A percentile compares a stretch with the other conserved stretches of the same genome.
These are phyloP conservation scores for Sialia sialis DNA, from an alignment of 2,113 vertebrate genomes.

Conservation along the genomic window DNA sequence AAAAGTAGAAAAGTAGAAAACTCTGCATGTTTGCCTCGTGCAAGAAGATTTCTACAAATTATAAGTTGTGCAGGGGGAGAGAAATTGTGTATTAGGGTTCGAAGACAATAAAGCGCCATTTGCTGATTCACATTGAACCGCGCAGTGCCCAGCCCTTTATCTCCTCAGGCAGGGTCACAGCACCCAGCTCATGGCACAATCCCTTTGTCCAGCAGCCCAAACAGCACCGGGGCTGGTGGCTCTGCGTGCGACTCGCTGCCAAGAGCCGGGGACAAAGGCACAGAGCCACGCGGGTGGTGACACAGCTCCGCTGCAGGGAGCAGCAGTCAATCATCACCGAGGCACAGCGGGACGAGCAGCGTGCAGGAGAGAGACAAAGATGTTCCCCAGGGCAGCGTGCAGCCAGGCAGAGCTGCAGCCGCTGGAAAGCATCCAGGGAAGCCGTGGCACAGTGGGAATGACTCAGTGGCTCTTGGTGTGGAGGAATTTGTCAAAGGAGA, in stretches of 20 bases:
- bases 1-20: no score
- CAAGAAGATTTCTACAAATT: no score
- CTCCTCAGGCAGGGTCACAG: not conserved
- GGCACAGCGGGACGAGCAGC: not conserved
- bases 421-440: not conserved
- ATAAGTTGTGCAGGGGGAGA: no score
- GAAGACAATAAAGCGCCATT: no score
- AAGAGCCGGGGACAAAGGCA: not conserved
- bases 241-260: not conserved
- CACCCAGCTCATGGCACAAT: not conserved
- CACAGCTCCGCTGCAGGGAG: not conserved
- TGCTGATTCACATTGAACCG: no score
- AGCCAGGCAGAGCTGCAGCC: not conserved
- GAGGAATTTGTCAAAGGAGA: not conserved
- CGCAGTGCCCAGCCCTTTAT: no score
- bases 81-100: no score
- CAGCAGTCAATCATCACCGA: not conserved
- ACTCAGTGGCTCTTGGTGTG: not conserved
- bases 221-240: not conserved
- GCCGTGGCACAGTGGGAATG: not conserved
- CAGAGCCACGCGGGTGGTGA: not conserved
- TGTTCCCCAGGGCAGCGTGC: not conserved
- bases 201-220: not conserved
- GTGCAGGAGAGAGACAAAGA: not conserved
- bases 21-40: no score